Conservation (phyloP, 2,113 vertebrate species). For the Ophthalmotilapia sp. region DNA sequence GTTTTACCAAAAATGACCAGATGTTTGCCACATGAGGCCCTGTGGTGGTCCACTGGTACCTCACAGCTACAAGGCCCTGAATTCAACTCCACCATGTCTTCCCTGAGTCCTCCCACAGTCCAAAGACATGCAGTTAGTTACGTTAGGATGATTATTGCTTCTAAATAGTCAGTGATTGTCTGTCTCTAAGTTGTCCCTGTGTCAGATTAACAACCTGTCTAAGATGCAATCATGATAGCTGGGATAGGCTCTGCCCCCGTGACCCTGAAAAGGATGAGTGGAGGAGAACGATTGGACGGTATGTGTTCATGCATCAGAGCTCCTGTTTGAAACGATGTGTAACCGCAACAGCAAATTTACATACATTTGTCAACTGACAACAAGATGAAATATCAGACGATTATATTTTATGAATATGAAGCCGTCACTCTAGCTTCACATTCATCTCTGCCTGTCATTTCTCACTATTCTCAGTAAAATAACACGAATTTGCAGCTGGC, state of each 20-base stretch:
- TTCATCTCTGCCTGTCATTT: background rate
- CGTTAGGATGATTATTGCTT: background rate
- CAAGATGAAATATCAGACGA: background rate
- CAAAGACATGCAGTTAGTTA: background rate
- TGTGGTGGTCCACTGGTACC: background rate
- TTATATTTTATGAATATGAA: background rate
- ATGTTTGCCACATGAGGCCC: background rate
- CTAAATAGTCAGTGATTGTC: background rate
- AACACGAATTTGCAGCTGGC: background rate
- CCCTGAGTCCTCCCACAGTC: background rate
- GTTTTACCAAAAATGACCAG: background rate
- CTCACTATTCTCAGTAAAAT: background rate
- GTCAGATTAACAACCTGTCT: background rate
- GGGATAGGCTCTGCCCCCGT: background rate
- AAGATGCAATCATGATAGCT: background rate
- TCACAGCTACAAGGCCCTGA: background rate
- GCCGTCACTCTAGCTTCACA: background rate
- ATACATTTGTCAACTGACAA: background rate
- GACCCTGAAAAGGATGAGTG: background rate
- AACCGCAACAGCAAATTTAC: background rate
- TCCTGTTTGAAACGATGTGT: background rate
- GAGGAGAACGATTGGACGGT: background rate
- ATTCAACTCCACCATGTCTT: background rate
- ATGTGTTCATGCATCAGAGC: background rate
- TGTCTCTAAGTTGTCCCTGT: background rate